phyloP scores from a whole-genome alignment of 1,140 invertebrate species.

The Archivesica marissinica region DNA sequence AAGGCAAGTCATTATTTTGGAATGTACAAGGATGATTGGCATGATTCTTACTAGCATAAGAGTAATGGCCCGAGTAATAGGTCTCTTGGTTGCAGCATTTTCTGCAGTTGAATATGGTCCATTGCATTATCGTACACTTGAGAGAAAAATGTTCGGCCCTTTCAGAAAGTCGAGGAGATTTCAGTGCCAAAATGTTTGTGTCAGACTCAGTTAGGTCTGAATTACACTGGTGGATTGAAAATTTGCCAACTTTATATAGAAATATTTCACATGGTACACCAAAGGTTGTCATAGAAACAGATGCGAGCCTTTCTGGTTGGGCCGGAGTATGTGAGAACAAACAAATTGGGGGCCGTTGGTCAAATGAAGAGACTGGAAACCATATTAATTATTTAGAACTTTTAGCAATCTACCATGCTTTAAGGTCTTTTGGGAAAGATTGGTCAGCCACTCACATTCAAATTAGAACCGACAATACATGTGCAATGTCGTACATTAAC shows the following conservation, averaged over 20 bases:
- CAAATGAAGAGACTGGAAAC: constrained; percentile 11
- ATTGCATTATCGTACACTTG: no score
- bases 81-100: no score
- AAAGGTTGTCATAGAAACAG: constrained; percentile 1
- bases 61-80: no score
- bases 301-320: constrained; percentile 47
- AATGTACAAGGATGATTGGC: neutral
- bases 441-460: constrained; percentile 3
- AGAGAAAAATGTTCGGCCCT: no score
- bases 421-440: constrained; percentile 34
- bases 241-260: constrained; percentile 13
- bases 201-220: constrained; percentile 37
- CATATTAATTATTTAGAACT: constrained; percentile 65
- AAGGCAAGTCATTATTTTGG: neutral
- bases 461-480: constrained; percentile 60
- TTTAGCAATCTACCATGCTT: constrained; percentile 18
- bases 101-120: no score
- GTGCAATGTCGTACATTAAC: constrained; percentile 59
- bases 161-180: no score
- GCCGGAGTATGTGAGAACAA: constrained; percentile 30
- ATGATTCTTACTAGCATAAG: constrained; percentile 54
- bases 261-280: neutral
- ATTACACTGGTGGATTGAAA: constrained; percentile 47
- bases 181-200: no score
- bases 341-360: constrained; percentile 40